These are phyloP conservation scores for Morpho deidamia DNA, from an alignment of 2,888 invertebrate species.

Conservation along the genomic window DNA sequence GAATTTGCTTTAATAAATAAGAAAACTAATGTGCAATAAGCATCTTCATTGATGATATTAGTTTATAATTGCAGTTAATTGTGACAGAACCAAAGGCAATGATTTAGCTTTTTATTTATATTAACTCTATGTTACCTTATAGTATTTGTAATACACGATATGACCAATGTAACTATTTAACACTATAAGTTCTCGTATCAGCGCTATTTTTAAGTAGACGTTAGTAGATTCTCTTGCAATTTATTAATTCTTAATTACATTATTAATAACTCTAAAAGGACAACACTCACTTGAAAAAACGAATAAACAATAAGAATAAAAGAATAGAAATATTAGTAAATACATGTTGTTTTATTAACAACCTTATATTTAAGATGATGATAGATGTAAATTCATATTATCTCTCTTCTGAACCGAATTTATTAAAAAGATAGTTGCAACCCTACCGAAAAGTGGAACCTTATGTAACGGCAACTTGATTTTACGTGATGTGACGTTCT, in stretches of 20 bases:
- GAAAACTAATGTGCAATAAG: no score
- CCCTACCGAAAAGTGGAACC: no score
- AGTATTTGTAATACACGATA: slow-evolving; percentile 17
- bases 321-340: slow-evolving; percentile 70
- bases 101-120: background rate
- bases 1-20: no score
- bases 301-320: slow-evolving; percentile 71
- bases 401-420: no score
- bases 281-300: slow-evolving; percentile 65
- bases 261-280: slow-evolving; percentile 51
- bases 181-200: slow-evolving; percentile 48
- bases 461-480: no score
- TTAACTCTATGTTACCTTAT: background rate
- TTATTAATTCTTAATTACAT: slow-evolving; percentile 63
- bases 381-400: no score
- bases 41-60: no score
- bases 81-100: background rate
- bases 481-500: no score
- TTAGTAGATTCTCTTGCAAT: slow-evolving; percentile 69
- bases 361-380: no score
- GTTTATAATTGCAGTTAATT: background rate
- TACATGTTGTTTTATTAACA: slow-evolving; percentile 48
- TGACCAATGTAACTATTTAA: slow-evolving; percentile 31
- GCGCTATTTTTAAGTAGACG: slow-evolving; percentile 65
- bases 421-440: no score